Evolutionary conservation across 1,140 invertebrate species (phyloP), one percentile per base, ranked within the genome.

Genomic region (Lasaia peninsularis): DNA sequence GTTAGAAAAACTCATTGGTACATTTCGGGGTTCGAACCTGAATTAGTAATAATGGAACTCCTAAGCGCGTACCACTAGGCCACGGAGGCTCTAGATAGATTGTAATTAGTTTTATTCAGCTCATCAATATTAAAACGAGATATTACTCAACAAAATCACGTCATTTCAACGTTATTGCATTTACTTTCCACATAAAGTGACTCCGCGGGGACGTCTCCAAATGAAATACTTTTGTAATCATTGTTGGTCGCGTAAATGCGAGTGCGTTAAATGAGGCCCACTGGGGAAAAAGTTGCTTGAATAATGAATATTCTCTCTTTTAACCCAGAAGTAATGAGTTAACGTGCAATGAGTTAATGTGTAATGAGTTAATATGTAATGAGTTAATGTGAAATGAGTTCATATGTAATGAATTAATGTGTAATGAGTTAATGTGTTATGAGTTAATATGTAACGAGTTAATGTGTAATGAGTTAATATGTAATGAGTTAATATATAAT

Each of bases 151-250:
- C 53, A n/a, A 37, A 51, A 12, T 18, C 16, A 52, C 37, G 37
- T 28, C 49, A 54, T 50, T 50, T 59, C 12, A 53, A 35, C 52
- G 52, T 60, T 60, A 60, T 51, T 60, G 31, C 52, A 24, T 60
- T 54, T 51, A 60, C 21, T 58, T 58, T 37, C n/a, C 12, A 31
- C 20, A 11, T 18, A 21, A 10, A 28, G 14, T 40, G 24, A 53
- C 48, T 52, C 52, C 28, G 14, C 32, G 35, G 49, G 40, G 35
- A 31, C 35, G 37, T 28, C 55, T 58, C 56, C 28, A 62, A 62
- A 62, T 62, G 51, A 54, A 62, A 62, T 57, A 62, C 60, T 54
- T 56, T 62, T 57, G 55, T 58, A 62, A 62, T 62, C 32, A 62
- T 58, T 54, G 60, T 62, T 62, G 51, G 56, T 44, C 55, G 51